Conservation (phyloP, 2,113 vertebrate species). For the Podilymbus podiceps region DNA sequence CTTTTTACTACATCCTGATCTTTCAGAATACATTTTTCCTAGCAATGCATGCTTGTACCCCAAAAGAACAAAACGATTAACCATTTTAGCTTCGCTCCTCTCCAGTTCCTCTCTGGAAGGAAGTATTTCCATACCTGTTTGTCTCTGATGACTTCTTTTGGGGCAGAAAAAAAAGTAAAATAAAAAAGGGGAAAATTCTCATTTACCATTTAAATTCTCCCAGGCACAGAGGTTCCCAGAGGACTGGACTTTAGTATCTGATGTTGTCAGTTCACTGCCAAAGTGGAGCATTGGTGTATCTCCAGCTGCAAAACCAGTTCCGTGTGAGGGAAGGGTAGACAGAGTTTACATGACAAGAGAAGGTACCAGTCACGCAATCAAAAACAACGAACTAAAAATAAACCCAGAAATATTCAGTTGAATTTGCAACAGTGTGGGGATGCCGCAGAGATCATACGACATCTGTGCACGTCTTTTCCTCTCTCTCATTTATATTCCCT, state of each 20-base stretch:
- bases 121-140: neutral
- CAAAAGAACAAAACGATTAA: neutral
- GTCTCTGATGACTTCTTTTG: neutral
- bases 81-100: neutral
- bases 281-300: constrained; percentile 48
- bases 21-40: neutral
- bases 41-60: neutral
- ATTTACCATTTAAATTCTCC: constrained; percentile 44
- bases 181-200: neutral
- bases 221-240: constrained; percentile 19
- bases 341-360: neutral
- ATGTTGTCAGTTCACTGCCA: neutral
- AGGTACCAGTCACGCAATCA: neutral
- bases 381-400: neutral
- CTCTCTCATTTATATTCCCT: constrained; percentile 57
- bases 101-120: neutral
- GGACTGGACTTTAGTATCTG: constrained; percentile 34
- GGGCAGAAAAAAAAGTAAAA: neutral
- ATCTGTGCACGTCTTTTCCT: neutral
- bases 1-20: neutral
- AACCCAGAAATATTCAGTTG: neutral
- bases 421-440: neutral
- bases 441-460: neutral
- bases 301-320: constrained; percentile 21
- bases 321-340: neutral